Evolutionary conservation across 2,888 invertebrate genomes (phyloP).

Genomic region (Machimus atricapillus): DNA sequence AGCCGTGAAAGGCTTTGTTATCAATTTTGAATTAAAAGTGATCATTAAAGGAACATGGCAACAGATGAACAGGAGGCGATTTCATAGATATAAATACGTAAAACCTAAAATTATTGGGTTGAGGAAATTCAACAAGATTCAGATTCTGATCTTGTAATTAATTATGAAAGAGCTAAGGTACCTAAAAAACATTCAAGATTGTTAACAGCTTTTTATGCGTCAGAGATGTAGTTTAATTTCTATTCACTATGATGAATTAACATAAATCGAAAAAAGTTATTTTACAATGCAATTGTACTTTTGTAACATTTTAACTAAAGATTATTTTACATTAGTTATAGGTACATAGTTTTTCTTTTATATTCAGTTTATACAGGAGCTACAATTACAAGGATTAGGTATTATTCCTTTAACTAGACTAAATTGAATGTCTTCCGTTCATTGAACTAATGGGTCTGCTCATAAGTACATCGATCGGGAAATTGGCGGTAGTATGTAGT

Average conservation of each 20-base stretch:
- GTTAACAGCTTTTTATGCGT: neutral
- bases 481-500: neutral
- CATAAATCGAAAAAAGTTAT: too few relatives aligned
- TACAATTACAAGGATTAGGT: too few relatives aligned
- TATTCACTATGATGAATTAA: too few relatives aligned
- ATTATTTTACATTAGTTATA: too few relatives aligned
- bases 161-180: neutral
- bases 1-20: neutral
- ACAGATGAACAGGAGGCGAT: neutral
- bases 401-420: neutral
- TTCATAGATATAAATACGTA: neutral
- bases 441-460: neutral
- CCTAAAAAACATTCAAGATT: neutral
- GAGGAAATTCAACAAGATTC: neutral
- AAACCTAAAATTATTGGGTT: neutral
- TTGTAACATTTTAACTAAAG: neutral
- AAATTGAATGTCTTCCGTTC: neutral
- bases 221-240: too few relatives aligned
- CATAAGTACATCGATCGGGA: neutral
- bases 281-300: too few relatives aligned
- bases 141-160: neutral
- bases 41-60: neutral
- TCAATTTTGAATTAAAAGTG: neutral
- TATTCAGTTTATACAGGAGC: too few relatives aligned
- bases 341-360: too few relatives aligned